Percentiles rank a stretch among this genome's conserved stretches.
Evolutionary conservation across 2,113 vertebrate species (phyloP).

Genomic region (Setophaga coronata): DNA sequence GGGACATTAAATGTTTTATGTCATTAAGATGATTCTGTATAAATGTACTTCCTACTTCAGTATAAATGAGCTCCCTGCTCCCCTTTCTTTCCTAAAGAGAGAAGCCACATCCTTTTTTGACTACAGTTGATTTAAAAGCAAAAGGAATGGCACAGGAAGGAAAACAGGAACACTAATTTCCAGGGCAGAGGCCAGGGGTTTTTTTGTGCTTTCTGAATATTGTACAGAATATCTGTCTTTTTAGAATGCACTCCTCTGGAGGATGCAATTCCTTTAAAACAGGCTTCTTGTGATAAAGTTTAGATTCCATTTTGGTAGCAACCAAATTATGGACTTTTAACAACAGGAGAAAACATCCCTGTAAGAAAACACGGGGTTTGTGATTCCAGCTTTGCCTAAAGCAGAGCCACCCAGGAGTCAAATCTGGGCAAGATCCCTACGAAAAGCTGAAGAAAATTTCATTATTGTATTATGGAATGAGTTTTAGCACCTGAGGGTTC

Average conservation of each 20-base stretch:
- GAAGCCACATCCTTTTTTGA: background rate
- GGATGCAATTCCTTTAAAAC: background rate
- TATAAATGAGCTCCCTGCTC: background rate
- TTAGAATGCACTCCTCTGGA: background rate
- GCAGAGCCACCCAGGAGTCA: background rate
- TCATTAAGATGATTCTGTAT: background rate
- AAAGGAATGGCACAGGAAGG: background rate
- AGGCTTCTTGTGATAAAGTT: fast-evolving
- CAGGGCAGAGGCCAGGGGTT: fast-evolving
- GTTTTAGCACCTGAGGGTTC: background rate
- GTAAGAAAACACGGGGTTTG: fast-evolving
- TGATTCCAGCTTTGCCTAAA: background rate
- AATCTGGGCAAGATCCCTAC: too few species aligned
- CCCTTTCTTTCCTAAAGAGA: background rate
- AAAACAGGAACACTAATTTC: background rate
- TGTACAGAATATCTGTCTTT: background rate
- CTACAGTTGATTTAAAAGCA: background rate
- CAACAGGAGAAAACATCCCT: fast-evolving
- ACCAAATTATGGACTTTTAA: background rate
- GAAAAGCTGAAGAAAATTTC: too few species aligned
- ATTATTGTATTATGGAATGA: too few species aligned
- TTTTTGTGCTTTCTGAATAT: background rate
- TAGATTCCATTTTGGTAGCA: background rate
- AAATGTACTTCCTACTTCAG: background rate
- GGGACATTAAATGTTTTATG: background rate